A percentile compares a stretch with the other conserved stretches of the same genome.
These are phyloP conservation scores for Papilio polytes DNA, from an alignment of 1,140 invertebrate genomes.

Conservation along the genomic window DNA sequence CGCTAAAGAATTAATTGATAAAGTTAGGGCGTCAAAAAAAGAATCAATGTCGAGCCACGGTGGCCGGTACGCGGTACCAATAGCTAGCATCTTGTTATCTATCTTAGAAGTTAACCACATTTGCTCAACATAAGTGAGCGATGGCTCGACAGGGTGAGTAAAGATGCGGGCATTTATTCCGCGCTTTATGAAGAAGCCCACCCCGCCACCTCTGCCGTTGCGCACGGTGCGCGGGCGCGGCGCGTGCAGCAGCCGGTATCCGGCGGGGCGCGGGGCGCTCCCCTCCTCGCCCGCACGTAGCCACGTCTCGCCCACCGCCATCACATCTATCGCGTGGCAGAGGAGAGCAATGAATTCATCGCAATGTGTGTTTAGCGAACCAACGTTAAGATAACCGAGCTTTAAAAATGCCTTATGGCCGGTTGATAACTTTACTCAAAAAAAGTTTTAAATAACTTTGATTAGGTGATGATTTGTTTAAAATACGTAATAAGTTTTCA, in stretches of 20 bases:
- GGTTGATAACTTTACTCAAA: background rate
- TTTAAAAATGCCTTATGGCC: background rate
- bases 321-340: background rate
- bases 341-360: background rate
- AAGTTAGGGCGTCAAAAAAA: background rate
- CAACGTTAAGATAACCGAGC: background rate
- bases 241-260: slow-evolving; percentile 34
- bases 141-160: background rate
- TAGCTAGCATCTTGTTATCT: background rate
- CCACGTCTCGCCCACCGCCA: background rate
- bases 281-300: too few species aligned
- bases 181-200: background rate
- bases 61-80: slow-evolving; percentile 19
- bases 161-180: background rate
- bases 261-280: slow-evolving; percentile 8
- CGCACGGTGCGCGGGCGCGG: slow-evolving; percentile 4
- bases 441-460: background rate
- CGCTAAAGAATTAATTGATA: slow-evolving; percentile 5
- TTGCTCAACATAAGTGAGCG: background rate
- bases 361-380: background rate
- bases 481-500: too few species aligned
- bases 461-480: too few species aligned
- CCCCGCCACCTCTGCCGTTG: slow-evolving; percentile 5
- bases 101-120: slow-evolving; percentile 16
- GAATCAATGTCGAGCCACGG: slow-evolving; percentile 12